Evolutionary conservation across 2,797 vertebrate genomes (phyloP), one percentile per base, ranked within the genome.

Genomic region (Vireo griseus): DNA sequence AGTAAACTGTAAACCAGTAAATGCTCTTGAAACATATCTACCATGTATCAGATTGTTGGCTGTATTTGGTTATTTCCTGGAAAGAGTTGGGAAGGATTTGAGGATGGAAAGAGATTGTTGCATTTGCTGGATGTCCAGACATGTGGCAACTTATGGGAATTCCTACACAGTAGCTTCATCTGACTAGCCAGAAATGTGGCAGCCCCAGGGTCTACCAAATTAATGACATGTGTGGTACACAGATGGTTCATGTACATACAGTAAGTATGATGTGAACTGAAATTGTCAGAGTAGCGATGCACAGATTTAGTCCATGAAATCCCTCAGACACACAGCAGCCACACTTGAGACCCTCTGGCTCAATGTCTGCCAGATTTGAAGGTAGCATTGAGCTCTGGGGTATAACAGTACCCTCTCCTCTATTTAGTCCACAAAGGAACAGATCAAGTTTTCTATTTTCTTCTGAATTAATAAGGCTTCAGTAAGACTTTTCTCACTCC

Each of bases 101-200:
- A 67, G 31, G 37, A 51, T 83, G 5, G 14, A 74, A 91, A 77
- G 31, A 52, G 16, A 42, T 48, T 61, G 20, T 44, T 77, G 12
- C 21, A 54, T 42, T 74, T 74, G 1, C n/a, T 77, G 62, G 50
- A 79, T 59, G 89, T 76, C n/a, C 50, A 94, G 67, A 42, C 31
- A n/a, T 2, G 13, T 28, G 31, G 31, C 25, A 90, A 26, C 17
- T 57, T 55, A 57, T 5, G 28, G 50, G 76, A 69, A 76, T 48
- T 87, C 47, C 59, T 87, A 40, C 47, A 51, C 21, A 62, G 47
- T 33, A 74, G 48, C 40, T 93, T 86, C 50, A 20, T 50, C 57
- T 68, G 66, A 74, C 40, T 66, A 76, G 51, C 75, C 75, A 94
- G 55, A 85, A 94, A 51, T 39, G 77, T 68, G 47, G 66, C 63